phyloP scores from a whole-genome alignment of 2,797 vertebrate species.

The Sebastes umbrosus region DNA sequence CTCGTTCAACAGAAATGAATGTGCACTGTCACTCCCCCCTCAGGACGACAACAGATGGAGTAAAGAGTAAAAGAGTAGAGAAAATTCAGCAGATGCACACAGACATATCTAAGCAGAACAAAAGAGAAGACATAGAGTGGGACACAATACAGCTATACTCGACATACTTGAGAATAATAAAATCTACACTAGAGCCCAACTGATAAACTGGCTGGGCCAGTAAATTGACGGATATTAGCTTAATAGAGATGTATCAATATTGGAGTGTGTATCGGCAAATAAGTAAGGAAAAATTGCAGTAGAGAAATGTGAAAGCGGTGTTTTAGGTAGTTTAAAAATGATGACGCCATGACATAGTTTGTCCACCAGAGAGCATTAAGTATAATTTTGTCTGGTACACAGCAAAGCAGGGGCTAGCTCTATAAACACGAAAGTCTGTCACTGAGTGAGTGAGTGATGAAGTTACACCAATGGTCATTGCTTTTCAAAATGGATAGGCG shows the following conservation, averaged over 20 bases:
- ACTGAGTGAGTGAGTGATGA: no score
- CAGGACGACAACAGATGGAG: constrained; percentile 5
- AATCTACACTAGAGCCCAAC: background rate
- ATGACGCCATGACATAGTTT: no score
- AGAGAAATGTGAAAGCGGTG: no score
- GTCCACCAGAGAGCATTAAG: no score
- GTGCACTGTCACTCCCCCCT: background rate
- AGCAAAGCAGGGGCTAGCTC: no score
- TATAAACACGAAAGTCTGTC: no score
- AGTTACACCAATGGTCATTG: no score
- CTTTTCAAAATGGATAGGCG: no score
- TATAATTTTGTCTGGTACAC: accelerated
- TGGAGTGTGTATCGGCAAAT: background rate
- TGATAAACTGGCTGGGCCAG: background rate
- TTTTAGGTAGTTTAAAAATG: no score
- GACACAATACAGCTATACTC: background rate
- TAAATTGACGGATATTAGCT: background rate
- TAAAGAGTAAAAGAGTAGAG: background rate
- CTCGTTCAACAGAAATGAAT: background rate
- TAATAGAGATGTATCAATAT: background rate
- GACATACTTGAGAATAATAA: background rate
- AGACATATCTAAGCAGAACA: background rate
- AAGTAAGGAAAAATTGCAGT: background rate
- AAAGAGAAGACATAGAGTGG: background rate
- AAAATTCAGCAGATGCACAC: background rate